phyloP scores from a whole-genome alignment of 1,140 invertebrate genomes.

The Pemphigus obesinymphae region DNA sequence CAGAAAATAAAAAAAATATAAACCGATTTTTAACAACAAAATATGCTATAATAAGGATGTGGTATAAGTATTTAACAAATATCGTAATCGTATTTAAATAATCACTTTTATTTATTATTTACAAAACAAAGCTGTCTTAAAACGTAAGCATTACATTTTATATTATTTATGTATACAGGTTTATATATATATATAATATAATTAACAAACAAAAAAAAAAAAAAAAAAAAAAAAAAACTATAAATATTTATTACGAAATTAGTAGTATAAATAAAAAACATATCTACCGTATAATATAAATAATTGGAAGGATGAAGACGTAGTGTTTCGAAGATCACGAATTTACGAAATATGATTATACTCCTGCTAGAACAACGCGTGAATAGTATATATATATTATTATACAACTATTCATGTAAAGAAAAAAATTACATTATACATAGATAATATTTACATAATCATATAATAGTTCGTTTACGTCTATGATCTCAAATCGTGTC shows the following conservation, averaged over 20 bases:
- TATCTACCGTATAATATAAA: background rate
- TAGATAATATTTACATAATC: too few relatives aligned
- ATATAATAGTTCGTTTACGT: background rate
- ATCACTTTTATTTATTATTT: constrained; percentile 13
- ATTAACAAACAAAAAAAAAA: background rate
- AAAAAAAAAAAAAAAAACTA: background rate
- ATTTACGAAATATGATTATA: background rate
- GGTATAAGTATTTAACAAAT: background rate
- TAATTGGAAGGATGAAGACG: constrained; percentile 21
- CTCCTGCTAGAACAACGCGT: background rate
- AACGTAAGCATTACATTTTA: background rate
- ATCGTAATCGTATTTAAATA: background rate
- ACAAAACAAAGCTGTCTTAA: constrained; percentile 24
- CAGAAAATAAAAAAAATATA: too few relatives aligned
- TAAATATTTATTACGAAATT: background rate
- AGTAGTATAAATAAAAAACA: background rate
- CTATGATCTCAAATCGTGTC: background rate
- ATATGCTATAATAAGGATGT: too few relatives aligned
- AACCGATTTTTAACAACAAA: too few relatives aligned
- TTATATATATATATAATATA: background rate
- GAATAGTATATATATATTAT: background rate
- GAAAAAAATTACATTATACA: background rate
- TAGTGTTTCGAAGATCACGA: background rate
- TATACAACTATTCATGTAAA: background rate
- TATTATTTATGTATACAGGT: constrained; percentile 14